A percentile compares a stretch with the other conserved stretches of the same genome.
Evolutionary conservation across 2,797 vertebrate genomes (phyloP).

Genomic region (Sandelia bainsii): DNA sequence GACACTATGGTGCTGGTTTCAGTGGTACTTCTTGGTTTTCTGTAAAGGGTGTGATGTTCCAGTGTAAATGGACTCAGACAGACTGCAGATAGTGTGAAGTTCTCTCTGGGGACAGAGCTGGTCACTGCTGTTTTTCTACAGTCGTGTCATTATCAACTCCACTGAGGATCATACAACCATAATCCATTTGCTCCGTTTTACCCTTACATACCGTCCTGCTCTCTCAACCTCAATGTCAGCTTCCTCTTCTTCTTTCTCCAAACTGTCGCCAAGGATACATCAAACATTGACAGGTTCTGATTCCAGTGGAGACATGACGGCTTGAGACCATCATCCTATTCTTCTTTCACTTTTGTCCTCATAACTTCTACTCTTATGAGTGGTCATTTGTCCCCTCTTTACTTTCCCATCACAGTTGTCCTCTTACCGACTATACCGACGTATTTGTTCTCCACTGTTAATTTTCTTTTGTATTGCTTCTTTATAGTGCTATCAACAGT

Average conservation of each 20-base stretch:
- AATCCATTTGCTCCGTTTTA: no score
- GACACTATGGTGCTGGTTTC: no score
- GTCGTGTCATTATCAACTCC: constrained; percentile 27
- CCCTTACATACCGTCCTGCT: background rate
- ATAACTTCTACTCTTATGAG: background rate
- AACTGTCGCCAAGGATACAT: constrained; percentile 6
- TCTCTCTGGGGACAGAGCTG: constrained; percentile 29
- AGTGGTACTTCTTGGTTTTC: no score
- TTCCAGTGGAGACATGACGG: background rate
- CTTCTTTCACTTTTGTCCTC: background rate
- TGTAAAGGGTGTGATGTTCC: constrained; percentile 37
- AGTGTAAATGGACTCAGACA: constrained; percentile 46
- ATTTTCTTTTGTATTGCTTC: background rate
- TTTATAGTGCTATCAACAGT: background rate
- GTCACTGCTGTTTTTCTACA: constrained; percentile 14
- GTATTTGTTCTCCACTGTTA: background rate
- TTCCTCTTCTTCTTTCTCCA: background rate
- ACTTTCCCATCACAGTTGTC: background rate
- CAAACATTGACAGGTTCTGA: background rate
- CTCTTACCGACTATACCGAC: no score
- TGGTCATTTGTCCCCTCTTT: background rate
- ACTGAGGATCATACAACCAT: constrained; percentile 2
- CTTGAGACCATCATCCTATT: background rate
- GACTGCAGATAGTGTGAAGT: constrained; percentile 25
- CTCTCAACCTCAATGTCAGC: background rate